phyloP scores from a whole-genome alignment of 2,113 vertebrate species.

The Neomonachus schauinslandi region DNA sequence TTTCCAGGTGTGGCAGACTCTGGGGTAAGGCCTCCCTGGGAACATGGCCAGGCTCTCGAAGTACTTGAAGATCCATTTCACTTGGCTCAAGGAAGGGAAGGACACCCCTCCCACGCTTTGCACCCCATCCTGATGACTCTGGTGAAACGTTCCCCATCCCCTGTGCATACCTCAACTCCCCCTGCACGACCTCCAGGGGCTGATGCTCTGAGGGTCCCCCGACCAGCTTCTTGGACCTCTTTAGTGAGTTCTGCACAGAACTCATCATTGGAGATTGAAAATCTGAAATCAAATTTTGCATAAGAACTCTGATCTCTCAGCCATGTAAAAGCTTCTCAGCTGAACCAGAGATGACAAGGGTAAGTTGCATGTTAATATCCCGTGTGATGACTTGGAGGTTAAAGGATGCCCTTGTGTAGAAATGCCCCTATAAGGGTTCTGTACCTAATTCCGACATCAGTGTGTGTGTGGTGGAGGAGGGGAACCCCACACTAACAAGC shows the following conservation, averaged over 20 bases:
- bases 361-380: background rate
- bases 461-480: background rate
- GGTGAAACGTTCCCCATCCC: background rate
- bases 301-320: too few relatives aligned
- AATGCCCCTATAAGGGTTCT: background rate
- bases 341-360: background rate
- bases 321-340: background rate
- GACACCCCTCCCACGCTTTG: background rate
- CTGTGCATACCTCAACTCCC: background rate
- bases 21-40: background rate
- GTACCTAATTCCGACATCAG: background rate
- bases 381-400: background rate
- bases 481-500: background rate
- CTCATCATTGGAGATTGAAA: too few relatives aligned
- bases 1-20: background rate
- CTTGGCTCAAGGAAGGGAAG: background rate
- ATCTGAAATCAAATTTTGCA: too few relatives aligned
- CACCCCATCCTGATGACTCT: background rate
- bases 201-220: background rate
- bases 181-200: rapidly evolving
- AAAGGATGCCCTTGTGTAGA: background rate
- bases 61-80: background rate
- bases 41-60: background rate
- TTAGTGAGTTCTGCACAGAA: background rate
- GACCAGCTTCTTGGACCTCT: background rate